Conservation (phyloP, 2,113 vertebrate species). For the Crypturellus undulatus region DNA sequence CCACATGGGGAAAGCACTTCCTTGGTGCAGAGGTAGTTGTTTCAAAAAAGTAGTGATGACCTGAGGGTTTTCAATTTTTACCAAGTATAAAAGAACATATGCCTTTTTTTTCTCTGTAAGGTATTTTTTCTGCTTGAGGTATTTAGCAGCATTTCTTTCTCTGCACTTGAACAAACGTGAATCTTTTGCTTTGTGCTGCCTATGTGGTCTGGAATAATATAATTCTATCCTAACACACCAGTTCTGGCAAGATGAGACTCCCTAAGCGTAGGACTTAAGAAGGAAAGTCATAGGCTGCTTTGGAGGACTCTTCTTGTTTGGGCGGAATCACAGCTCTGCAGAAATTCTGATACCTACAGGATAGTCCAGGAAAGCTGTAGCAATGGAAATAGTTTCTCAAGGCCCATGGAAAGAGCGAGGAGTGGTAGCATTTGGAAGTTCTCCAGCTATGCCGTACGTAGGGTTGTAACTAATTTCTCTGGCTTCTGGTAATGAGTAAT, state of each 20-base stretch:
- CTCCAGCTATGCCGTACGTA: neutral
- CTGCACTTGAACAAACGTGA: neutral
- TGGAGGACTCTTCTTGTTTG: neutral
- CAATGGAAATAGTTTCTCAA: neutral
- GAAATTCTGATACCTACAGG: neutral
- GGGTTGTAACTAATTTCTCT: neutral
- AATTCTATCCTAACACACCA: neutral
- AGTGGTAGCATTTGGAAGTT: neutral
- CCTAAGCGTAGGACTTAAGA: neutral
- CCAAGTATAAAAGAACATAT: neutral
- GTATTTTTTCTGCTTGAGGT: too few species aligned
- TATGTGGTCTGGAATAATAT: neutral
- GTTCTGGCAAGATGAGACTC: neutral
- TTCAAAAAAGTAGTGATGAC: constrained; percentile 28
- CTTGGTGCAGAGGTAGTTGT: constrained; percentile 26
- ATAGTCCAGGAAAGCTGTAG: neutral
- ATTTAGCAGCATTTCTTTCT: constrained; percentile 19
- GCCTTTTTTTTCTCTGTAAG: neutral
- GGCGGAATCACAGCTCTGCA: constrained; percentile 1
- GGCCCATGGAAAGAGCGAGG: neutral
- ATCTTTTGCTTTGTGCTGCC: neutral
- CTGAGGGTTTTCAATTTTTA: neutral
- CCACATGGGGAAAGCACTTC: constrained; percentile 50
- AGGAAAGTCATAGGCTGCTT: neutral
- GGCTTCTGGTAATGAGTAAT: neutral